Evolutionary conservation across 2,888 invertebrate species (phyloP).

Genomic region (Volucella zonaria): DNA sequence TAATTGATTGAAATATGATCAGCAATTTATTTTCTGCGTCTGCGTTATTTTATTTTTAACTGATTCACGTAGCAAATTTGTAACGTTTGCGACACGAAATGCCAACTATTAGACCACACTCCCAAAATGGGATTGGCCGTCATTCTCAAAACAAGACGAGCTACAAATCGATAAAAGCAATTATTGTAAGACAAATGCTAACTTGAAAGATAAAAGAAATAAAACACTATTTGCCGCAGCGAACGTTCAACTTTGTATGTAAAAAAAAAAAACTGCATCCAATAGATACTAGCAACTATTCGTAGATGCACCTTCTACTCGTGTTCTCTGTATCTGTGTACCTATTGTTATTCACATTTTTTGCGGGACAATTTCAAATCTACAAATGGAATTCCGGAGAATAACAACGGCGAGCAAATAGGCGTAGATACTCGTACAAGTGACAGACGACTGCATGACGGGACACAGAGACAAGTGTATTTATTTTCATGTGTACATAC

Average conservation of each 20-base stretch:
- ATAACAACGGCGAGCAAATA: constrained; percentile 54
- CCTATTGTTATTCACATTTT: constrained; percentile 47
- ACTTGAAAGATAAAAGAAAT: neutral
- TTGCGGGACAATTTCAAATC: constrained; percentile 42
- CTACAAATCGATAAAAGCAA: constrained; percentile 15
- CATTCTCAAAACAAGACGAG: constrained; percentile 18
- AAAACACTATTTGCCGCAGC: constrained; percentile 3
- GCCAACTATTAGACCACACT: constrained; percentile 19
- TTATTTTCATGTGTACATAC: constrained; percentile 35
- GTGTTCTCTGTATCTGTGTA: constrained; percentile 35
- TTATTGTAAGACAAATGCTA: constrained; percentile 9
- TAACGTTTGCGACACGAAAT: constrained; percentile 12
- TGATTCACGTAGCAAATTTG: constrained; percentile 9
- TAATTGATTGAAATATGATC: constrained; percentile 67
- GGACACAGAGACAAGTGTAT: neutral
- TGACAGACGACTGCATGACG: constrained; percentile 24
- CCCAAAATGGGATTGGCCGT: constrained; percentile 50
- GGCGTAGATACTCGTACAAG: neutral
- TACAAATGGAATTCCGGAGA: constrained; percentile 51
- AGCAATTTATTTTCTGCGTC: constrained; percentile 34
- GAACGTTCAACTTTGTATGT: constrained; percentile 55
- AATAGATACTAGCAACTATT: constrained; percentile 22
- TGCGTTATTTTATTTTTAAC: constrained; percentile 11
- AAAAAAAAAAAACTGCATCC: constrained; percentile 34
- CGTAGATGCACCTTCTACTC: constrained; percentile 11